phyloP scores from a whole-genome alignment of 2,797 vertebrate genomes.

The Catamblyrhynchus diadema region DNA sequence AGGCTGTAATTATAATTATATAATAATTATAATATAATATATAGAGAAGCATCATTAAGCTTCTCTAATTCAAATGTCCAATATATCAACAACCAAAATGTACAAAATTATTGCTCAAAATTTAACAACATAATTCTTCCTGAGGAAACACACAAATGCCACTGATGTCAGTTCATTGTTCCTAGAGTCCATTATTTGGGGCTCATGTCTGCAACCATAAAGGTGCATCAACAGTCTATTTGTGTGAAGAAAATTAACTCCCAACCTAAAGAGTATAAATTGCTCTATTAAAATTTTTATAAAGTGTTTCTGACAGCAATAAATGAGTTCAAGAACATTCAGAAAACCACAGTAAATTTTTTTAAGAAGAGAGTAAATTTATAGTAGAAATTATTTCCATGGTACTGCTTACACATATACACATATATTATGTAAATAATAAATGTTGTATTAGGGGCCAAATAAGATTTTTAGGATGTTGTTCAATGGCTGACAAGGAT shows the following conservation, averaged over 20 bases:
- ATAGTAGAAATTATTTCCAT: not conserved
- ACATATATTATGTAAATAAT: not conserved
- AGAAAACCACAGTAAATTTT: not conserved
- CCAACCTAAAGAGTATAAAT: not conserved
- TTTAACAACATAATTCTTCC: not conserved
- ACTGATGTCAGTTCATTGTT: not conserved
- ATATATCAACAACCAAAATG: not conserved
- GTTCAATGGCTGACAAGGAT: not conserved
- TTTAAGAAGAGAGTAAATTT: not conserved
- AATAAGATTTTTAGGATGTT: not conserved
- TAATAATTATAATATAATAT: no score
- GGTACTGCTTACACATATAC: not conserved
- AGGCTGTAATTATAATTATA: not conserved
- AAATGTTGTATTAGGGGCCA: not conserved
- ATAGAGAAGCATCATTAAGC: not conserved
- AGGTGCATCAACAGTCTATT: not conserved
- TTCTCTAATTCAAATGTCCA: not conserved
- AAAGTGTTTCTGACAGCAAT: not conserved
- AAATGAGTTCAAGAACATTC: not conserved
- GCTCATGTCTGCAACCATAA: not conserved
- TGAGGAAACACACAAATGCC: not conserved
- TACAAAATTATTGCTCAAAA: not conserved
- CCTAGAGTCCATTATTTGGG: not conserved
- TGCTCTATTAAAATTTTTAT: not conserved
- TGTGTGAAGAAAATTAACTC: not conserved